phyloP scores from a whole-genome alignment of 2,797 vertebrate species.

The Octomys mimax region DNA sequence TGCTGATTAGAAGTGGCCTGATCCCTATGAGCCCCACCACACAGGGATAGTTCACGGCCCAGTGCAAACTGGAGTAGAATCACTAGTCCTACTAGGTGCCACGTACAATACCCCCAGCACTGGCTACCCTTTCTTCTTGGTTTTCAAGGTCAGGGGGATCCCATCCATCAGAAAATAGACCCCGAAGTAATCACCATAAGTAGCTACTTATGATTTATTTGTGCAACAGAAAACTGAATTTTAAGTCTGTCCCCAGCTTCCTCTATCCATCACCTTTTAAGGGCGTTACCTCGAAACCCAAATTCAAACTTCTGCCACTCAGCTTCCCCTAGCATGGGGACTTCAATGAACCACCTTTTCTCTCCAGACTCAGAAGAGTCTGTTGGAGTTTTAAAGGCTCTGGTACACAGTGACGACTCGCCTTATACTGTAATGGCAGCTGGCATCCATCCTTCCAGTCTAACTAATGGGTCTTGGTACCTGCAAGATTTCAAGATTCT shows the following conservation, averaged over 20 bases:
- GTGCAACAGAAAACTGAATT: neutral
- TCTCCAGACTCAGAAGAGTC: neutral
- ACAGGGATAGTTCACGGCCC: neutral
- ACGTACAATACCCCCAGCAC: neutral
- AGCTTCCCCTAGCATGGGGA: neutral
- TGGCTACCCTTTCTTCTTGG: neutral
- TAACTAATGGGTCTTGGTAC: neutral
- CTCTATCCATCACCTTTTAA: neutral
- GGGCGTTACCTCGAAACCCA: neutral
- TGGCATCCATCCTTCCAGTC: neutral
- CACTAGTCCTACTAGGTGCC: neutral
- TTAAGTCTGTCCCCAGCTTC: neutral
- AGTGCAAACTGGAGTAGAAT: neutral
- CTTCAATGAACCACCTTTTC: neutral
- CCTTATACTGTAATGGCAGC: neutral
- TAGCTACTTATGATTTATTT: neutral
- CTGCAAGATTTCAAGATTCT: constrained; percentile 57
- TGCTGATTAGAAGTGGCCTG: neutral
- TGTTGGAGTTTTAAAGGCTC: neutral
- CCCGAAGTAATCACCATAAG: too few relatives aligned
- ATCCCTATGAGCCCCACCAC: neutral
- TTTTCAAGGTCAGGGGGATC: neutral
- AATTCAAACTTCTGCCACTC: neutral
- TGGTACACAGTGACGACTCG: neutral
- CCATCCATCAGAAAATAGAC: neutral